Base-by-base conservation (phyloP, 2,888 invertebrate genomes). In the Dolichopus griseipennis region DNA sequence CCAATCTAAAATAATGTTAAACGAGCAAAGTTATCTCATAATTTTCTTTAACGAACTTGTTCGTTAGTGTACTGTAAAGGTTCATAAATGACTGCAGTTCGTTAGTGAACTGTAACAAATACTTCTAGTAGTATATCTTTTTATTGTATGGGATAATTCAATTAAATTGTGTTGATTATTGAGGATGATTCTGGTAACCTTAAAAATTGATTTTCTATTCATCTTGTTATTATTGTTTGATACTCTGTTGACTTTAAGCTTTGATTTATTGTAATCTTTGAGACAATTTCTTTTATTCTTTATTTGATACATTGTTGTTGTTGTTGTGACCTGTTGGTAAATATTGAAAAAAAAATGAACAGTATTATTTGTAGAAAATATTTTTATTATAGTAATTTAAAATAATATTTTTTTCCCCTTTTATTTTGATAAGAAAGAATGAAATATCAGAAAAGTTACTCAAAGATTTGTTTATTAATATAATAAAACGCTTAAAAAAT, bases 211-310 rank as follows among this genome's bases (percentile, higher is more conserved):
- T 52, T 52, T 52, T 52, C 52, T 52, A 52, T 52, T 52, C 18
- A 52, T 52, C 52, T 52, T 15, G 41, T 52, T 52, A 52, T 52
- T 52, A 52, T 52, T 52, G 8, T 37, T n/a, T 52, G 18, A 18
- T 52, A 52, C 52, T 52, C 52, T 15, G 52, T 12, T 52, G 52
- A 52, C 52, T 52, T 52, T 12, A 52, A 52, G 52, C 52, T 18
- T 52, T 52, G 52, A 52, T 52, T 52, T 52, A 52, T 52, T 52
- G 52, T 52, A 52, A 52, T 52, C 52, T 52, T 52, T 52, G 52
- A 52, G 52, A 52, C 52, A 52, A 52, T 52, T 52, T 52, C n/a
- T 52, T 52, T 52, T 2, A 6, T 12, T 41, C 41, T 18, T 6
- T 52, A 6, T 12, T 52, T 52, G 52, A n/a, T 52, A 2, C 18